These are phyloP conservation scores for Euplexia lucipara DNA, from an alignment of 2,888 invertebrate genomes.

Conservation along the genomic window DNA sequence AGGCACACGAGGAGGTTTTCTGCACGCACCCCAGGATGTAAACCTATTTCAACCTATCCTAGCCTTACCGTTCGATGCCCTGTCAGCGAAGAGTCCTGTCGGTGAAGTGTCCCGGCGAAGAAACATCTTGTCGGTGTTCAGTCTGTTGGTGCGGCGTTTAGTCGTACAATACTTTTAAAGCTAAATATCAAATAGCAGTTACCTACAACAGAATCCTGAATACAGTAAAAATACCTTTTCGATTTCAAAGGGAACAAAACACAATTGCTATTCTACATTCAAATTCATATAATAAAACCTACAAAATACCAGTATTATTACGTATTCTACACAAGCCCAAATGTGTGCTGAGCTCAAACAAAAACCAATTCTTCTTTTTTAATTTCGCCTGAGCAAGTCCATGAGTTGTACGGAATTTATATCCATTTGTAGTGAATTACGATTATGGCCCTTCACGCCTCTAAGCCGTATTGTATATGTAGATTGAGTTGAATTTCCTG, in stretches of 20 bases:
- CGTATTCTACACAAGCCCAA: constrained; percentile 20
- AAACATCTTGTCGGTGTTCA: no score
- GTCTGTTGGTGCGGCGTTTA: no score
- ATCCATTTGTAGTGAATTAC: constrained; percentile 61
- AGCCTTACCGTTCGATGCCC: no score
- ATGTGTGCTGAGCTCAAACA: constrained; percentile 38
- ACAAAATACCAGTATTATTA: constrained; percentile 6
- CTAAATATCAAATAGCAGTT: not conserved
- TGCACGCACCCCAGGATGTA: no score
- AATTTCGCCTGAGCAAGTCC: constrained; percentile 59
- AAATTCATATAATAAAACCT: constrained; percentile 7
- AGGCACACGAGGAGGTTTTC: no score
- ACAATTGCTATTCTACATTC: constrained; percentile 13
- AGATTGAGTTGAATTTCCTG: constrained; percentile 44
- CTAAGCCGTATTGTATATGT: constrained; percentile 29
- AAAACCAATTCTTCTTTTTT: constrained; percentile 57
- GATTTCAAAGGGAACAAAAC: constrained; percentile 2
- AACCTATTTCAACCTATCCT: no score
- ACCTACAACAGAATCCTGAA: not conserved
- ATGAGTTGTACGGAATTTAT: constrained; percentile 54
- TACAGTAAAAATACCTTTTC: not conserved
- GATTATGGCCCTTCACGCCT: constrained; percentile 58
- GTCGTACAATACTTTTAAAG: no score
- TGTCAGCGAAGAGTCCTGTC: no score
- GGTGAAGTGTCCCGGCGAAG: no score